Percentiles rank a stretch among this genome's conserved stretches.
phyloP scores from a whole-genome alignment of 1,140 invertebrate genomes.

The Eufriesea mexicana region DNA sequence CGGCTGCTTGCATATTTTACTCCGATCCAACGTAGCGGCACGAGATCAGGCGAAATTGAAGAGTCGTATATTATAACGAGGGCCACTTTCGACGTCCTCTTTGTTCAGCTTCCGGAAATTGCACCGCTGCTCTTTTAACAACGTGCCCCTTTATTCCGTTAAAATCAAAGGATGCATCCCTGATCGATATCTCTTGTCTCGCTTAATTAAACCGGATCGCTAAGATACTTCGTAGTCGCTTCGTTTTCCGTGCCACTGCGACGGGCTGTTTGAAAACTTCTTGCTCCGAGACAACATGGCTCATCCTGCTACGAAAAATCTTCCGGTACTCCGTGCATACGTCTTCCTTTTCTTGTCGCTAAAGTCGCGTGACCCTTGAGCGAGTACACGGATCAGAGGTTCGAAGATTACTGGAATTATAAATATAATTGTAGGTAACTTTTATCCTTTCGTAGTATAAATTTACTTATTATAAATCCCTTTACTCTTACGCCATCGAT shows the following conservation, averaged over 20 bases:
- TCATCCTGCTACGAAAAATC: neutral
- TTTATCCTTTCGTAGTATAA: too few species aligned
- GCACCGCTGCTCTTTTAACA: slow-evolving; percentile 12
- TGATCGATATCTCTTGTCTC: slow-evolving; percentile 1
- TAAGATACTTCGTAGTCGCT: neutral
- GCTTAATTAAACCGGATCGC: slow-evolving; percentile 9
- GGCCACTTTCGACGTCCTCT: slow-evolving; percentile 60
- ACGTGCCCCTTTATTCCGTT: neutral
- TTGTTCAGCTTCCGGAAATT: slow-evolving; percentile 57
- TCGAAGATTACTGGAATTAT: too few species aligned
- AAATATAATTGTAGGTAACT: too few species aligned
- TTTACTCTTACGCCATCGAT: too few species aligned
- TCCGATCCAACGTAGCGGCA: slow-evolving; percentile 54
- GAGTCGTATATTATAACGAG: slow-evolving; percentile 67
- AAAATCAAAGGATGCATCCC: slow-evolving; percentile 6
- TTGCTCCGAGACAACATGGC: neutral
- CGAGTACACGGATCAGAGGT: too few species aligned
- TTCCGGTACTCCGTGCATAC: neutral
- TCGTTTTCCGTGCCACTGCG: neutral
- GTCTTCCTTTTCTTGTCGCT: too few species aligned
- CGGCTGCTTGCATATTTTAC: slow-evolving; percentile 71
- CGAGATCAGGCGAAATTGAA: slow-evolving; percentile 64
- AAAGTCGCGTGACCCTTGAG: neutral
- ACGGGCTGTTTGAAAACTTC: too few species aligned
- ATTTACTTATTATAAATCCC: too few species aligned